phyloP scores from a whole-genome alignment of 2,888 invertebrate genomes.

The Rhagonycha lutea region DNA sequence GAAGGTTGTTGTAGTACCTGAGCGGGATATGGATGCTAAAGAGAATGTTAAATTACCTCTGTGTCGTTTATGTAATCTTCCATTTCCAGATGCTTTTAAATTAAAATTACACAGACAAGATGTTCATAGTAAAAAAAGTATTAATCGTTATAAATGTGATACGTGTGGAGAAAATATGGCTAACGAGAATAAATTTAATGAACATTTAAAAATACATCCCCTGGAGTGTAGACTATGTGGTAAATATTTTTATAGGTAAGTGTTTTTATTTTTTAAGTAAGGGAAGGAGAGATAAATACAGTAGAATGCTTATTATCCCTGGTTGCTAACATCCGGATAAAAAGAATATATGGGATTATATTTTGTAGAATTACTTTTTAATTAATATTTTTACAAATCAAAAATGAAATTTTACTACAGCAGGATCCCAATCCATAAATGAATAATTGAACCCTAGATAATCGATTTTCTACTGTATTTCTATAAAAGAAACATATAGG shows the following conservation, averaged over 20 bases:
- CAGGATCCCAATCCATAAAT: too few species aligned
- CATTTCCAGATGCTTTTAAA: constrained; percentile 42
- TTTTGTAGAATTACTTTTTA: too few species aligned
- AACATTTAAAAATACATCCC: constrained; percentile 79
- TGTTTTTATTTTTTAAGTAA: background rate
- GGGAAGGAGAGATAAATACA: background rate
- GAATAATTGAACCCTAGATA: too few species aligned
- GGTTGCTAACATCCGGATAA: too few species aligned
- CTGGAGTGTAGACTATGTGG: constrained; percentile 83
- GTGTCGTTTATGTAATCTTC: constrained; percentile 45
- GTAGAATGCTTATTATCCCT: background rate
- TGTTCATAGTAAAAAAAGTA: constrained; percentile 55
- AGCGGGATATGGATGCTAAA: constrained; percentile 30
- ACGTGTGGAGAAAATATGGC: constrained; percentile 70
- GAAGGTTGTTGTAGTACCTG: constrained; percentile 30
- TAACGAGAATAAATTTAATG: constrained; percentile 70
- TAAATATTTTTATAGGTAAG: constrained; percentile 64
- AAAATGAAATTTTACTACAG: too few species aligned
- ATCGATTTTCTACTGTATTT: too few species aligned
- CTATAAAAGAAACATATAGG: too few species aligned
- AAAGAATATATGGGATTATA: too few species aligned
- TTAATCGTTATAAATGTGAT: constrained; percentile 57
- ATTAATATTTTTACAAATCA: too few species aligned
- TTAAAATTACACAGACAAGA: constrained; percentile 57
- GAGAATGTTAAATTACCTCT: constrained; percentile 9